Base-by-base conservation (phyloP, 2,888 invertebrate species). In the Tortricodes alternella region DNA sequence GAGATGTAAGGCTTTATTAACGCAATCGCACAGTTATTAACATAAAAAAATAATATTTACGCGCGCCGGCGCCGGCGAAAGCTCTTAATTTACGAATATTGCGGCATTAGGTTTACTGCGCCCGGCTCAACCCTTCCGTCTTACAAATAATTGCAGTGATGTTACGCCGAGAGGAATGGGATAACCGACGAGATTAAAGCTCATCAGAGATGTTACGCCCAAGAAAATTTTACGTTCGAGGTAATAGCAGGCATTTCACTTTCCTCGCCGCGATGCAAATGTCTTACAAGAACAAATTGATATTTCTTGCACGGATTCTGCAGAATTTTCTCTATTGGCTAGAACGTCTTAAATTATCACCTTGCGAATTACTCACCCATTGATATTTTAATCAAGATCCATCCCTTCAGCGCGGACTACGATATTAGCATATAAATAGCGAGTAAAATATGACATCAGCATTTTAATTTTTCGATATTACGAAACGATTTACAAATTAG, bases 31-130 rank as follows among this genome's bases (percentile, higher is more conserved):
- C 70, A 78, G 83, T 84, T 78, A 89, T 89, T 89, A 89, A 89
- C 89, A 90, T 89, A 89, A 90, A 90, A 90, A 90, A 90, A 89
- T 89, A 89, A 89, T 90, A 89, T 89, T 89, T 89, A 88, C 88
- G 73, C 77, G 76, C 73, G 79, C 74, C 78, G 62, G 63, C 70
- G 74, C 73, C 70, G 74, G 71, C 63, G 71, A 73, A 78, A 74
- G 82, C 80, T 81, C 86, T 87, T 89, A 88, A 89, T 89, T 89
- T 83, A 88, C 78, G 87, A 88, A 89, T 86, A 89, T 84, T 86
- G 83, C 82, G 76, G 85, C 81, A 85, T 89, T 88, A 88, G 75
- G 74, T 79, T 80, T 79, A 80, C 74, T 73, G 75, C 76, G 72
- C 73, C 68, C 73, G 65, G 70, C 76, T 70, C 83, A 85, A 89